Conservation (phyloP, 1,140 invertebrate genomes). For the Cherax destructor region DNA sequence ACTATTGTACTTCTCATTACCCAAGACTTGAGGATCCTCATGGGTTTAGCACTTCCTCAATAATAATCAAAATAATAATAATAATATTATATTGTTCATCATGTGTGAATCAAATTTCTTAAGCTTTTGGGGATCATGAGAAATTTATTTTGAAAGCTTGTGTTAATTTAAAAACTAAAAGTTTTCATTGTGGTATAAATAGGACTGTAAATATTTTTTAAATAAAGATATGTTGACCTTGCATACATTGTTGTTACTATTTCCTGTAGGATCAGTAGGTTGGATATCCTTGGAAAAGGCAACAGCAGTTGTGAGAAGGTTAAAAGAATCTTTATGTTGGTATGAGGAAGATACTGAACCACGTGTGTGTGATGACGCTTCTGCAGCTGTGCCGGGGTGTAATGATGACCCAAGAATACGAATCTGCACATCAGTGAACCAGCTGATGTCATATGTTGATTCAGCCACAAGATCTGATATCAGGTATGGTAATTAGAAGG, state of each 20-base stretch:
- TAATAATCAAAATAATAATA: too few species aligned
- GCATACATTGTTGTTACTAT: not conserved
- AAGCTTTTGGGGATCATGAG: too few species aligned
- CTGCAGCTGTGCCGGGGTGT: not conserved
- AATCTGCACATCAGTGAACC: not conserved
- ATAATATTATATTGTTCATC: too few species aligned
- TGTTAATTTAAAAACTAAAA: too few species aligned
- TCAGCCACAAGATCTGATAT: not conserved
- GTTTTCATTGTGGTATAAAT: too few species aligned
- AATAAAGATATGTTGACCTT: not conserved
- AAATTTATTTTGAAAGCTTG: too few species aligned
- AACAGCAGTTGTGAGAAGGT: not conserved
- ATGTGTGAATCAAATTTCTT: too few species aligned
- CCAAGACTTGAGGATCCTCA: too few species aligned
- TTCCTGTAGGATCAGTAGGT: constrained; percentile 1
- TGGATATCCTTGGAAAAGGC: constrained; percentile 8
- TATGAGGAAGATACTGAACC: not conserved
- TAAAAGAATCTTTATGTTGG: not conserved
- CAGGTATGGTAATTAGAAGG: not conserved
- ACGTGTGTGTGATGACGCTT: not conserved
- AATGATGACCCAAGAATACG: not conserved
- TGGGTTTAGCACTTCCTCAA: too few species aligned
- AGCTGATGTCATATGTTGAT: not conserved
- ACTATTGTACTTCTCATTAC: too few species aligned
- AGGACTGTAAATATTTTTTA: not conserved